phyloP scores from a whole-genome alignment of 1,140 invertebrate species.

The Trachymyrmex cornetzi region DNA sequence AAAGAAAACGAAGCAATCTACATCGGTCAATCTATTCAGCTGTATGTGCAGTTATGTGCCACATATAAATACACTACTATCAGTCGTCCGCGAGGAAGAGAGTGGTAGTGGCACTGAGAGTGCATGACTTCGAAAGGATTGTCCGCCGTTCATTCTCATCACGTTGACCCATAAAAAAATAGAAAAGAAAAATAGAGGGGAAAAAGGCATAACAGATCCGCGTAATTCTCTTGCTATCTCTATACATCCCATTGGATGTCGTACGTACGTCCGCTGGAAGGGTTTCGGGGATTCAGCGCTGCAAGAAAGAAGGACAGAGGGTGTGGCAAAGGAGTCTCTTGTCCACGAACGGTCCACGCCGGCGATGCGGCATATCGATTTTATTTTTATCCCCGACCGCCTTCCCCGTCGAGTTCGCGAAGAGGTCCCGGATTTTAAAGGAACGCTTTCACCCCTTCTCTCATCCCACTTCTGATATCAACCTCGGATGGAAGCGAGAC shows the following conservation, averaged over 20 bases:
- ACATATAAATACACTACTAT: constrained; percentile 27
- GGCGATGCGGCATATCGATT: constrained; percentile 84
- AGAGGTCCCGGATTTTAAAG: constrained; percentile 35
- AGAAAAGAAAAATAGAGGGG: constrained; percentile 35
- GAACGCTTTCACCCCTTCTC: constrained; percentile 27
- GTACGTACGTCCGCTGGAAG: constrained; percentile 72
- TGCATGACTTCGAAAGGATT: constrained; percentile 69
- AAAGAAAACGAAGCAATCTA: constrained; percentile 42
- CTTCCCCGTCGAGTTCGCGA: constrained; percentile 77
- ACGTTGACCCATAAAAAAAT: constrained; percentile 80
- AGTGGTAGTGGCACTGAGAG: constrained; percentile 32
- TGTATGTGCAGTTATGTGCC: constrained; percentile 24
- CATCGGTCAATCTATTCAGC: constrained; percentile 28
- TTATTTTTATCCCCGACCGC: constrained; percentile 81
- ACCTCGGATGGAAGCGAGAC: constrained; percentile 38
- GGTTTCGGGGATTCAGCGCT: constrained; percentile 57
- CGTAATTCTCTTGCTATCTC: constrained; percentile 83
- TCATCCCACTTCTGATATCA: not conserved
- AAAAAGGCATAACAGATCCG: constrained; percentile 65
- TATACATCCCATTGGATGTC: constrained; percentile 81
- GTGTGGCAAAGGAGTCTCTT: constrained; percentile 58
- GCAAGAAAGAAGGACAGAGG: constrained; percentile 72
- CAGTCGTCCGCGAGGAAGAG: not conserved
- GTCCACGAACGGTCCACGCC: constrained; percentile 75
- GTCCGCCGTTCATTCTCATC: constrained; percentile 84